Evolutionary conservation across 2,113 vertebrate species (phyloP), one percentile per base, ranked within the genome.

Genomic region (Redunca redunca): DNA sequence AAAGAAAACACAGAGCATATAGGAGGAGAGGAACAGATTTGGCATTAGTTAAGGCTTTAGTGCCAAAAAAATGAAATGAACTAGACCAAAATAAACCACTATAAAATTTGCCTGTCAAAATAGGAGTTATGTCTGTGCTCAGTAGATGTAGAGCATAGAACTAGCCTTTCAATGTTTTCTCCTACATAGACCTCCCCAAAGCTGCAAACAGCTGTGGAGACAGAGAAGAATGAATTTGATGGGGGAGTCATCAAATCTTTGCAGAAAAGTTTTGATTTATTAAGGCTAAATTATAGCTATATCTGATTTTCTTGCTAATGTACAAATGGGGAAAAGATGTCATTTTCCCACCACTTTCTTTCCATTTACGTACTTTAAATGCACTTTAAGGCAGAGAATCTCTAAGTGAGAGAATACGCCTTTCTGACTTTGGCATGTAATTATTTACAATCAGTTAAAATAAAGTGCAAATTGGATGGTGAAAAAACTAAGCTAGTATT

Each of bases 281-380:
- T 97, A 96, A 97, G 53, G 74, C 84, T 97, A 94, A 97, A 90
- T 96, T 94, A 89, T 48, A 95, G 96, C 46, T 94, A 17, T 94
- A 96, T 90, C 67, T 95, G 95, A 94, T 95, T 96, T 97, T 97
- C 94, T 96, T 86, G 60, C 90, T 97, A 93, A 96, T 40, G 58
- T 95, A 95, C 87, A 98, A 97, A 90, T 95, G 67, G 48, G 87
- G 78, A 93, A 86, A 96, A 87, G 23, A 96, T 94, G 91, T 90
- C 94, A 92, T 93, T 97, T 97, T 92, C 89, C 89, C 91, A 97
- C 30, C 71, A 88, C 19, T 96, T n/a, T 97, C 52, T 84, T 96
- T 97, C 86, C 91, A 90, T 91, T 96, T 97, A 82, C 11, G 16
- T 78, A 89, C 80, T 82, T 95, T 93, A 94, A 93, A 97, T 95